Evolutionary conservation across 1,140 invertebrate species (phyloP), one percentile per base, ranked within the genome.

Genomic region (Diprion similis): DNA sequence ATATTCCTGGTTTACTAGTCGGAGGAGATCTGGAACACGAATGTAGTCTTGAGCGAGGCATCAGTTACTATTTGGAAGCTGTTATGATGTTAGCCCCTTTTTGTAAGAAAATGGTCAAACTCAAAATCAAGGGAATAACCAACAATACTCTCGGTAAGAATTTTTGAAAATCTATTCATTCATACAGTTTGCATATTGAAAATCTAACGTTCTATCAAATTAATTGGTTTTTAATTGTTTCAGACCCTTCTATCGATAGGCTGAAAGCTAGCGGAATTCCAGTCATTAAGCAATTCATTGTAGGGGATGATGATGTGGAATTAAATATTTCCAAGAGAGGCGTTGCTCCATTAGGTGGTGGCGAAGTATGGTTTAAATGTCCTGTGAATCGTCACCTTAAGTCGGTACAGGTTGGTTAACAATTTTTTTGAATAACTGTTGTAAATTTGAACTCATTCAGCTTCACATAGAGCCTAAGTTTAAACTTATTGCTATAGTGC

Each of bases 21-120:
- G 98, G 98, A 68, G 98, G 98, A 37, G 90, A 89, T 74, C 80
- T 99, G 47, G 93, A 94, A 67, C 96, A 99, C 88, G 94, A 95
- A 71, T 99, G 98, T 86, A 94, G 93, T 78, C 86, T 91, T 24
- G 90, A 94, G 80, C 89, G 97, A 83, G 92, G 94, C 46, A 94
- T 99, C 81, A 93, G 93, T 80, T 99, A 99, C 88, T 99, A 96
- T 85, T 88, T 99, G 76, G 98, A 99, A 90, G 91, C 92, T 10
- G 82, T 99, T 0, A 88, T 99, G 75, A 93, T 94, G 66, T 81
- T 99, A 64, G 98, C 96, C 15, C 96, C 98, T 18, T 99, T 99
- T 87, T 98, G 96, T 84, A 99, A 99, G 89, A 93, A 92, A 80
- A 93, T 96, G 6, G 71, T 99, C 2, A 89, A 95, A 81, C 92